Percentiles rank a stretch among this genome's conserved stretches.
These are phyloP conservation scores for Bursaphelenchus okinawaensis DNA, from an alignment of 2,888 invertebrate genomes.

Conservation along the genomic window DNA sequence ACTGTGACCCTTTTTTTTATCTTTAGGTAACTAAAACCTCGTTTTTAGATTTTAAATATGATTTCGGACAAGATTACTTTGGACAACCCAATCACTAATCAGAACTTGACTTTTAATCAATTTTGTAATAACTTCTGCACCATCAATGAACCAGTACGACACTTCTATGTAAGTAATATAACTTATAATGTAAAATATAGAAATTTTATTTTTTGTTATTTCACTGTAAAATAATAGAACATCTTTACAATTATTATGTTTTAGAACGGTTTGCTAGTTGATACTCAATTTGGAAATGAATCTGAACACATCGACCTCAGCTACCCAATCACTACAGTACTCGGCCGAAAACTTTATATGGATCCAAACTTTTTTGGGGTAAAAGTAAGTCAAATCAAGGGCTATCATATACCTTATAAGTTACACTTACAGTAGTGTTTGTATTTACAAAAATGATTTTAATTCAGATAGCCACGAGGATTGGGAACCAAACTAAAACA, in stretches of 20 bases:
- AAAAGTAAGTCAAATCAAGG: conserved; percentile 33
- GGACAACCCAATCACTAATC: conserved; percentile 18
- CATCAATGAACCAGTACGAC: conserved; percentile 54
- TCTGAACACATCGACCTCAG: conserved; percentile 34
- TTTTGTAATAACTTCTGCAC: conserved; percentile 53
- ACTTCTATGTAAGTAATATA: conserved; percentile 46
- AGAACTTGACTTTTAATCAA: conserved; percentile 38
- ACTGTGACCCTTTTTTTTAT: too few relatives aligned
- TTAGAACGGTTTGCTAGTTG: conserved; percentile 47
- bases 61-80: conserved; percentile 41
- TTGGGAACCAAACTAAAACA: conserved; percentile 16
- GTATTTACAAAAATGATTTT: neutral
- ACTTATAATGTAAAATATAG: too few relatives aligned
- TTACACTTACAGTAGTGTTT: too few relatives aligned
- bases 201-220: too few relatives aligned
- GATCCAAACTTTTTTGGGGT: conserved; percentile 57
- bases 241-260: conserved; percentile 14
- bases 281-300: conserved; percentile 37
- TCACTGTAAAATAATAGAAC: neutral
- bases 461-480: conserved; percentile 5
- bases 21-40: neutral
- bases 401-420: too few relatives aligned
- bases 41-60: conserved; percentile 40
- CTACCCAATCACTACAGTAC: conserved; percentile 54
- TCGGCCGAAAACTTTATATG: conserved; percentile 52